Percentiles rank a stretch among this genome's conserved stretches.
phyloP scores from a whole-genome alignment of 2,888 invertebrate genomes.

The Coleophora deauratella region DNA sequence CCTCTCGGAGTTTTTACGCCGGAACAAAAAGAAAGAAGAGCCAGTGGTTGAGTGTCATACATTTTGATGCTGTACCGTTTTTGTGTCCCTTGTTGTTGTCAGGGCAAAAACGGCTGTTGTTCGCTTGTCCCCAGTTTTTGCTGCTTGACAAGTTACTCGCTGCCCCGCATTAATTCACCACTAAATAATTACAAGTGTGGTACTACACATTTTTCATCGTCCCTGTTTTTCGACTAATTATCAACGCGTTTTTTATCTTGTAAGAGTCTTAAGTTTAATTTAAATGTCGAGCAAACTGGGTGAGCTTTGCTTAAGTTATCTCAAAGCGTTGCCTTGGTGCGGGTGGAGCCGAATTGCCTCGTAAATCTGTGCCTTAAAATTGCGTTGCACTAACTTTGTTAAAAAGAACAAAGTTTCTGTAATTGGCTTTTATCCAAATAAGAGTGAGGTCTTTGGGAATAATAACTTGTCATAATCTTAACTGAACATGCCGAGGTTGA shows the following conservation, averaged over 20 bases:
- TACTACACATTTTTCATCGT: no score
- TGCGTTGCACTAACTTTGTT: constrained; percentile 47
- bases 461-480: constrained; percentile 67
- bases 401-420: constrained; percentile 41
- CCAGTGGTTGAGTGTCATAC: constrained; percentile 52
- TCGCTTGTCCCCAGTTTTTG: constrained; percentile 60
- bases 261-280: constrained; percentile 20
- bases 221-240: constrained; percentile 6
- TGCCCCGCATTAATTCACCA: constrained; percentile 47
- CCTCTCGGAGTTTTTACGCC: constrained; percentile 41
- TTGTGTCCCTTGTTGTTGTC: constrained; percentile 48
- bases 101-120: constrained; percentile 54
- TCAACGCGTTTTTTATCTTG: constrained; percentile 8
- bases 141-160: constrained; percentile 56
- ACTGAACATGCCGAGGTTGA: constrained; percentile 59
- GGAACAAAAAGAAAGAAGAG: constrained; percentile 37
- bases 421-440: constrained; percentile 62
- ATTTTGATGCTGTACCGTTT: constrained; percentile 60
- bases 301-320: constrained; percentile 31
- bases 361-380: constrained; percentile 49
- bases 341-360: constrained; percentile 36
- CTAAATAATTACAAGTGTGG: constrained; percentile 59
- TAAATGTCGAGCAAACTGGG: constrained; percentile 42
- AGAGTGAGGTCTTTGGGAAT: constrained; percentile 41
- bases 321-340: constrained; percentile 30